Percentiles rank a stretch among this genome's conserved stretches.
These are phyloP conservation scores for Venusia cambrica DNA, from an alignment of 2,888 invertebrate species.

Conservation along the genomic window DNA sequence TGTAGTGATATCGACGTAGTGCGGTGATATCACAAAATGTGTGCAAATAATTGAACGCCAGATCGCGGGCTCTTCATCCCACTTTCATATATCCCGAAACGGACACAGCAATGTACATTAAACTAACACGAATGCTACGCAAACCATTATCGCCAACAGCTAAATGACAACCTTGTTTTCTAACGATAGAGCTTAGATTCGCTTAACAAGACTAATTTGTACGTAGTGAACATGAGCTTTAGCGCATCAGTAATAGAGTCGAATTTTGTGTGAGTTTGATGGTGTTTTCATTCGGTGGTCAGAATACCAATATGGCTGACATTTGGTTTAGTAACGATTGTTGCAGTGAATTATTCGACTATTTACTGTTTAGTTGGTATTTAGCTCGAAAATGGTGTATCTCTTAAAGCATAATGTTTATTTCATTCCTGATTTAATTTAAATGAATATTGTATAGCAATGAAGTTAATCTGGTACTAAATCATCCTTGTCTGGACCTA, in stretches of 20 bases:
- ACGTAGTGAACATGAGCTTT: conserved; percentile 26
- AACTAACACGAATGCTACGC: conserved; percentile 28
- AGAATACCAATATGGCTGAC: conserved; percentile 18
- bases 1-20: no score
- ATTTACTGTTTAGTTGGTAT: conserved; percentile 12
- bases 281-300: conserved; percentile 33
- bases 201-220: conserved; percentile 1
- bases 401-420: conserved; percentile 8
- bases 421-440: no score
- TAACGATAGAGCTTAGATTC: conserved; percentile 17
- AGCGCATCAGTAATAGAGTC: conserved; percentile 31
- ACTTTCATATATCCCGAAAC: conserved; percentile 16
- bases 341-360: conserved; percentile 28
- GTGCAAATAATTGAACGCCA: conserved; percentile 8
- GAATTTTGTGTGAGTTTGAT: conserved; percentile 29
- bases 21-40: no score
- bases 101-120: conserved; percentile 25
- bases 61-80: conserved; percentile 19
- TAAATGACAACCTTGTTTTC: conserved; percentile 9
- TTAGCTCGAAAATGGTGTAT: conserved; percentile 17
- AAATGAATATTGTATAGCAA: no score
- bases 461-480: no score
- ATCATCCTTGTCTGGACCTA: no score
- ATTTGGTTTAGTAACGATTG: conserved; percentile 32
- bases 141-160: conserved; percentile 7